Base-by-base conservation (phyloP, 1,140 invertebrate species). In the Goniozus legneri region DNA sequence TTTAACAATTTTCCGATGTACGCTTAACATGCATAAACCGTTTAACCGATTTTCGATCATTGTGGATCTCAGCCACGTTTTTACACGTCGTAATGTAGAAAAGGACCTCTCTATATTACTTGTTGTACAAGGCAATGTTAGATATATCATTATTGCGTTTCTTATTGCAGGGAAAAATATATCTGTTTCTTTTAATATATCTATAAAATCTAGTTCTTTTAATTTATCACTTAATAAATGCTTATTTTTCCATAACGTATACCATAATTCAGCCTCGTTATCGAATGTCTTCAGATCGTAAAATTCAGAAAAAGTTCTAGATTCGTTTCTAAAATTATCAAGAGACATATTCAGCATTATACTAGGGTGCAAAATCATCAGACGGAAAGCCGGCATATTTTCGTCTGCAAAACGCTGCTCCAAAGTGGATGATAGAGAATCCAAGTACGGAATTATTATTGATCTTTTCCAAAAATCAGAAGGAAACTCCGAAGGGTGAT, bases 381-480 rank as follows among this genome's bases (percentile, higher is more conserved):
- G 35, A 15, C 40, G 13, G 35, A 49, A 49, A n/a, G 37, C 37
- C 10, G 18, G 39, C 13, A 18, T 32, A 46, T 46, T 34, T 42
- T 52, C 38, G 20, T 45, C 7, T 8, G 50, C 44, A 33, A 56
- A 56, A 39, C 46, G 15, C 31, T 40, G 13, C 24, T 42, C 38
- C 37, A 52, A 49, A 13, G 50, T 48, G 48, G 44, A 44, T 27
- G 41, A 38, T n/a, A 47, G 27, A 12, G 50, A 52, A 47, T 55
- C 50, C 27, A 52, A 19, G 36, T 45, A 50, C 24, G 45, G 54
- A 32, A 56, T 55, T 21, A 52, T 45, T 31, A 54, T 27, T 15
- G 46, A 50, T n/a, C 20, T 22, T 44, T 31, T 39, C 51, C 54
- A 54, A 37, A 44, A 56, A 36, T 54, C 47, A 43, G 32, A 15